Evolutionary conservation across 2,797 vertebrate species (phyloP).

Genomic region (Acipenser oxyrinchus): DNA sequence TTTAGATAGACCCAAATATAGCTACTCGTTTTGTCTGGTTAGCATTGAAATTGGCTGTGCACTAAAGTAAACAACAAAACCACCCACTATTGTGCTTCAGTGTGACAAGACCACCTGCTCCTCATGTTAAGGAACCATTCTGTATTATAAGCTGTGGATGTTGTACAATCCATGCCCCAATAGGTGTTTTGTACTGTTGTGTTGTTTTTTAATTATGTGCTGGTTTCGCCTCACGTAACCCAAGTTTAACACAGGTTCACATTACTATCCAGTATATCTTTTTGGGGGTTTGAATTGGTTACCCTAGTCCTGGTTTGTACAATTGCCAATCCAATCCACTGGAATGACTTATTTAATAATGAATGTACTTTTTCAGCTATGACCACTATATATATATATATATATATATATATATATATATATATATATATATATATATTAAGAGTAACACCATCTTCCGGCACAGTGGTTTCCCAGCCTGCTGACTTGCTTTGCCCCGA

Average conservation of each 20-base stretch:
- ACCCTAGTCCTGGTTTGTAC: too few species aligned
- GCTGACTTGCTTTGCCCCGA: not conserved
- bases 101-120: slow-evolving; percentile 2
- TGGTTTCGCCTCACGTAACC: too few species aligned
- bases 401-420: too few species aligned
- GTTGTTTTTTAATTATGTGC: too few species aligned
- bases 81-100: not conserved
- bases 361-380: not conserved
- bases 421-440: too few species aligned
- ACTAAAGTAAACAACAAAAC: not conserved
- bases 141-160: not conserved
- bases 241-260: too few species aligned
- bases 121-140: not conserved
- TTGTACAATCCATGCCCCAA: not conserved
- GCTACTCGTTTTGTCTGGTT: not conserved
- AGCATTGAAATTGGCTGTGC: not conserved
- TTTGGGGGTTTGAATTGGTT: too few species aligned
- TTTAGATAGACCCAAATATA: not conserved
- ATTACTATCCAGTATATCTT: too few species aligned
- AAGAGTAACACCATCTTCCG: too few species aligned
- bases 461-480: not conserved
- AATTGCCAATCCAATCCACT: too few species aligned
- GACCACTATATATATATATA: slow-evolving; percentile 1
- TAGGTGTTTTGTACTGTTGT: too few species aligned
- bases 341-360: too few species aligned